These are phyloP conservation scores for Arrhopalites spinosus DNA, from an alignment of 2,888 invertebrate species.

Conservation along the genomic window DNA sequence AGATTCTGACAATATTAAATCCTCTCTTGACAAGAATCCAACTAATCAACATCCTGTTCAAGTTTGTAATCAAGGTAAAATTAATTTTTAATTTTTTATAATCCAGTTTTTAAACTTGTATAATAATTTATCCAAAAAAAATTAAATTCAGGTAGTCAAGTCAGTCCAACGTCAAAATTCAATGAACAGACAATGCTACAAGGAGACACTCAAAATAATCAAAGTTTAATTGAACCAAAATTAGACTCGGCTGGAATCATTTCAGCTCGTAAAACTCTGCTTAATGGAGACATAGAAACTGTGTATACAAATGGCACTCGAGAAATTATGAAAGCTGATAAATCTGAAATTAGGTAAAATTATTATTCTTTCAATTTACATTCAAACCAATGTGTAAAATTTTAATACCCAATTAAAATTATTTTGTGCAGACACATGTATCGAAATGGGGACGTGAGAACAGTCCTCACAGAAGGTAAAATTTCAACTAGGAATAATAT, in stretches of 20 bases:
- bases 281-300: constrained; percentile 36
- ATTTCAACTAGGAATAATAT: no score
- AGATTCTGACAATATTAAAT: no score
- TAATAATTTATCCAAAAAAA: no score
- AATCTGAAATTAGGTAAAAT: constrained; percentile 11
- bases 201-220: no score
- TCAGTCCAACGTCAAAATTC: background rate
- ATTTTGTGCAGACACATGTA: constrained; percentile 29
- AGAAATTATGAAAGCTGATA: constrained; percentile 26
- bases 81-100: background rate
- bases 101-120: background rate
- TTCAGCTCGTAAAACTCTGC: constrained; percentile 14
- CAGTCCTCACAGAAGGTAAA: constrained; percentile 67
- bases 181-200: background rate
- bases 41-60: background rate
- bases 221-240: background rate
- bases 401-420: background rate
- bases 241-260: constrained; percentile 4
- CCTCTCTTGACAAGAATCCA: no score
- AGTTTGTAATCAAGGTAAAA: constrained; percentile 5
- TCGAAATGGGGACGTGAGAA: constrained; percentile 84
- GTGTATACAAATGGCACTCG: constrained; percentile 32
- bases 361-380: background rate
- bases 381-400: background rate
- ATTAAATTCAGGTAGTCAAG: background rate